These are phyloP conservation scores for Himalopsyche anomala DNA, from an alignment of 2,888 invertebrate species.

Conservation along the genomic window DNA sequence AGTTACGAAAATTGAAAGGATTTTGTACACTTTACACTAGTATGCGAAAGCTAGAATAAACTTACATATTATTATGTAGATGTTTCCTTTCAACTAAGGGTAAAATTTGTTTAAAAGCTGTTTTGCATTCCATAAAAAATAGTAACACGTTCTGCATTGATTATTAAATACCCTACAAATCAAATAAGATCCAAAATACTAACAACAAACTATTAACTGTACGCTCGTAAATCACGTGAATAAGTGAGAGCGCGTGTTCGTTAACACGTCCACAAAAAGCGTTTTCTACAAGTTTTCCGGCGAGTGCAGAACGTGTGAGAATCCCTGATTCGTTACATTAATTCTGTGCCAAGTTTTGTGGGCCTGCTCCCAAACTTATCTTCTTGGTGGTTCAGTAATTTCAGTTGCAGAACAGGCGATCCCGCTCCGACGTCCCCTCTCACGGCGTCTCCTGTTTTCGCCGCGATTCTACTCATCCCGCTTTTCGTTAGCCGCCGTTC, in stretches of 20 bases:
- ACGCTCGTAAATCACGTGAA: slow-evolving; percentile 28
- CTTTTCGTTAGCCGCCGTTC: slow-evolving; percentile 24
- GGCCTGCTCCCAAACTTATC: slow-evolving; percentile 45
- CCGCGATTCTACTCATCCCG: slow-evolving; percentile 21
- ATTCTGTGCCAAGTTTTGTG: slow-evolving; percentile 54
- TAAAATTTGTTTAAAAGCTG: neutral
- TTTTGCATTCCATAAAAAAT: neutral
- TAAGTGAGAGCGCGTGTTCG: slow-evolving; percentile 37
- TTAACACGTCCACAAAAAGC: slow-evolving; percentile 25
- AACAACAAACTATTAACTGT: neutral
- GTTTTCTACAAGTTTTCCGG: neutral
- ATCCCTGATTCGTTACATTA: slow-evolving; percentile 34
- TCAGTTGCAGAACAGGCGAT: slow-evolving; percentile 51
- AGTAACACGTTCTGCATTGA: neutral
- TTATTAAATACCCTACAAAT: neutral
- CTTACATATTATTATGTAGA: too few species aligned
- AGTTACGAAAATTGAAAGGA: too few species aligned
- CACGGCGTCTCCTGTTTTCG: slow-evolving; percentile 17
- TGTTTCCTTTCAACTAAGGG: too few species aligned
- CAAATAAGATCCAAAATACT: neutral
- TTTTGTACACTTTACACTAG: too few species aligned
- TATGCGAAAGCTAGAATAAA: too few species aligned
- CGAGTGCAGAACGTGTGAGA: slow-evolving; percentile 11
- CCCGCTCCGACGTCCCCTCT: slow-evolving; percentile 44
- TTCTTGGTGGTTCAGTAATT: slow-evolving; percentile 19